These are phyloP conservation scores for Odontothrips loti DNA, from an alignment of 2,888 invertebrate genomes.

Conservation along the genomic window DNA sequence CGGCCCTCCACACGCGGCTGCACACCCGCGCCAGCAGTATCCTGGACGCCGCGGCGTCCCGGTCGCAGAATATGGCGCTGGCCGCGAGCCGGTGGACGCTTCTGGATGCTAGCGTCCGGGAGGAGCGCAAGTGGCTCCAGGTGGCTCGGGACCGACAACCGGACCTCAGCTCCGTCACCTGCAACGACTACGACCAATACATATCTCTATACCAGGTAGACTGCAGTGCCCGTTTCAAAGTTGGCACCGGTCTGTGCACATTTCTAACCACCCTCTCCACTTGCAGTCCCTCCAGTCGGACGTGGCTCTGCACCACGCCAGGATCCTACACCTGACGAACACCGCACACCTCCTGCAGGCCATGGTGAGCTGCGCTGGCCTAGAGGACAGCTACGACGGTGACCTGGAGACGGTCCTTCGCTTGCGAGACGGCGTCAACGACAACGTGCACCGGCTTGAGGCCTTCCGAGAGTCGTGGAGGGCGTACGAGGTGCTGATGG, in stretches of 20 bases:
- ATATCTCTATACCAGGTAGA: conserved; percentile 67
- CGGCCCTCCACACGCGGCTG: conserved; percentile 68
- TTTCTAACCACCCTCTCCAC: conserved; percentile 22
- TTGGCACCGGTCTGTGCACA: conserved; percentile 9
- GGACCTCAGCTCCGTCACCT: conserved; percentile 72
- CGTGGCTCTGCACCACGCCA: conserved; percentile 73
- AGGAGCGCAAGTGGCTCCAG: conserved; percentile 76
- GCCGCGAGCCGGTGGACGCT: conserved; percentile 81
- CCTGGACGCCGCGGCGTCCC: conserved; percentile 73
- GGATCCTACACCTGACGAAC: conserved; percentile 66
- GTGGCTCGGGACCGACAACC: conserved; percentile 81
- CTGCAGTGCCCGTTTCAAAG: conserved; percentile 18
- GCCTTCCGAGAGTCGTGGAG: conserved; percentile 76
- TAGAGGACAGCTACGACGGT: conserved; percentile 69
- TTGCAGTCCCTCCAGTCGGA: conserved; percentile 67
- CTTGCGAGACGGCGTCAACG: conserved; percentile 71
- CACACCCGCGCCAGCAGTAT: conserved; percentile 71
- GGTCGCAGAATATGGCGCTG: conserved; percentile 77
- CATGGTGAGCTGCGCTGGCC: conserved; percentile 67
- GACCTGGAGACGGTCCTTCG: conserved; percentile 67
- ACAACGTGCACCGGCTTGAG: conserved; percentile 63
- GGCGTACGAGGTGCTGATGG: conserved; percentile 66
- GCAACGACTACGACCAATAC: conserved; percentile 78
- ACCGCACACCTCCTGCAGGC: conserved; percentile 70
- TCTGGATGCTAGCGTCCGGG: conserved; percentile 74